A percentile compares a stretch with the other conserved stretches of the same genome.
Conservation (phyloP, 1,140 invertebrate species). For the Aporrectodea caliginosa region DNA sequence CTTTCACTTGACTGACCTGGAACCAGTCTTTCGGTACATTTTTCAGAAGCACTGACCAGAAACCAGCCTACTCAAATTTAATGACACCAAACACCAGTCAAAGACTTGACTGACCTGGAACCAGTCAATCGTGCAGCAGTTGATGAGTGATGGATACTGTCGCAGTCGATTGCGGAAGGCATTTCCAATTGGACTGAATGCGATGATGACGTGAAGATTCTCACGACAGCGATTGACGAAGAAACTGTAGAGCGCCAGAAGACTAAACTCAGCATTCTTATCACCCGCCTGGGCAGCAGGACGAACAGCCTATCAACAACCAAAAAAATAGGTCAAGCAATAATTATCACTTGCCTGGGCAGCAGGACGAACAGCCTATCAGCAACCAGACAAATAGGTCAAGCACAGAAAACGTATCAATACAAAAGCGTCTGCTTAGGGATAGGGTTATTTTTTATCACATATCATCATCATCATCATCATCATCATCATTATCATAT, state of each 20-base stretch:
- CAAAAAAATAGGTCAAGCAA: too few species aligned
- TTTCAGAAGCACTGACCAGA: too few species aligned
- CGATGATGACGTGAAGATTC: conserved; percentile 56
- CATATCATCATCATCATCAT: too few species aligned
- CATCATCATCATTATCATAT: too few species aligned
- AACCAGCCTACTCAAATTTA: too few species aligned
- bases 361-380: conserved; percentile 51
- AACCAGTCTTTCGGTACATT: too few species aligned
- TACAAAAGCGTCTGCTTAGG: too few species aligned
- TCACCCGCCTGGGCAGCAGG: conserved; percentile 47
- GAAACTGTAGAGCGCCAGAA: conserved; percentile 54
- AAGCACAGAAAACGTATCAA: too few species aligned
- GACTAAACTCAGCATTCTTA: conserved; percentile 54
- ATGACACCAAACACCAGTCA: too few species aligned
- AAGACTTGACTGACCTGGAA: conserved; percentile 45
- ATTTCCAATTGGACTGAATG: conserved; percentile 57
- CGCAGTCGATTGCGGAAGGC: conserved; percentile 55
- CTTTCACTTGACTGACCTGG: too few species aligned
- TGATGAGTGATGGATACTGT: conserved; percentile 56
- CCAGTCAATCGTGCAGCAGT: conserved; percentile 58
- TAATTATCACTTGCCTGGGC: conserved; percentile 49
- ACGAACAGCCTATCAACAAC: conserved; percentile 48
- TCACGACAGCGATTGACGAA: conserved; percentile 54
- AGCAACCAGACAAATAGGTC: too few species aligned
- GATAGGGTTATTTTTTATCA: too few species aligned